Conservation (phyloP, 2,888 invertebrate genomes). For the Pimpla rufipes region DNA sequence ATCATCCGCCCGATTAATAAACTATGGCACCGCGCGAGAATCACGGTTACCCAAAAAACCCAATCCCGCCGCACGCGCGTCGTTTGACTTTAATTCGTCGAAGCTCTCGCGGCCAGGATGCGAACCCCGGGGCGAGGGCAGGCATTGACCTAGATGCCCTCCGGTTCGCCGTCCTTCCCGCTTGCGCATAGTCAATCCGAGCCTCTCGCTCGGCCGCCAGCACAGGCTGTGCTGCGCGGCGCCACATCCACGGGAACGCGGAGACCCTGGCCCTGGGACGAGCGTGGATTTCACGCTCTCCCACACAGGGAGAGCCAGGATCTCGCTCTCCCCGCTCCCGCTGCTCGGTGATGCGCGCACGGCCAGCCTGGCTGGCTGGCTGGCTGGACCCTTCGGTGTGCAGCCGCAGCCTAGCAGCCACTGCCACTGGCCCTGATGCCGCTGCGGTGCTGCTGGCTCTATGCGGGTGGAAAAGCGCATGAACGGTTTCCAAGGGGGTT, state of each 20-base stretch:
- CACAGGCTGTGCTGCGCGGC: slow-evolving; percentile 48
- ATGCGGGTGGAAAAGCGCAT: slow-evolving; percentile 32
- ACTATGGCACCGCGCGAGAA: too few relatives aligned
- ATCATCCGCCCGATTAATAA: too few relatives aligned
- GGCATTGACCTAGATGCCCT: slow-evolving; percentile 80
- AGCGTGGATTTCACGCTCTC: slow-evolving; percentile 50
- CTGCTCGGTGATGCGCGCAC: slow-evolving; percentile 59
- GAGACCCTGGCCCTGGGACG: slow-evolving; percentile 75
- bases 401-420: slow-evolving; percentile 40
- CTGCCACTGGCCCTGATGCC: slow-evolving; percentile 51
- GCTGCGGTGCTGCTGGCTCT: too few relatives aligned
- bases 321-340: slow-evolving; percentile 26
- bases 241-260: slow-evolving; percentile 53
- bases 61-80: not conserved
- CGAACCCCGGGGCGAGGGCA: slow-evolving; percentile 77
- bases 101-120: slow-evolving; percentile 74
- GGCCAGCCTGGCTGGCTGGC: slow-evolving; percentile 39
- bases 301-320: slow-evolving; percentile 60
- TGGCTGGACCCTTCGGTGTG: slow-evolving; percentile 51
- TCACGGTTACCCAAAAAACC: too few relatives aligned
- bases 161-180: slow-evolving; percentile 56
- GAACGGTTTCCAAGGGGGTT: slow-evolving; percentile 35
- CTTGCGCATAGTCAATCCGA: slow-evolving; percentile 59
- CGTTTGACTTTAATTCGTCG: slow-evolving; percentile 35
- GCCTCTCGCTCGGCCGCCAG: slow-evolving; percentile 53